Base-by-base conservation (phyloP, 2,113 vertebrate species). In the Prietella phreatophila region DNA sequence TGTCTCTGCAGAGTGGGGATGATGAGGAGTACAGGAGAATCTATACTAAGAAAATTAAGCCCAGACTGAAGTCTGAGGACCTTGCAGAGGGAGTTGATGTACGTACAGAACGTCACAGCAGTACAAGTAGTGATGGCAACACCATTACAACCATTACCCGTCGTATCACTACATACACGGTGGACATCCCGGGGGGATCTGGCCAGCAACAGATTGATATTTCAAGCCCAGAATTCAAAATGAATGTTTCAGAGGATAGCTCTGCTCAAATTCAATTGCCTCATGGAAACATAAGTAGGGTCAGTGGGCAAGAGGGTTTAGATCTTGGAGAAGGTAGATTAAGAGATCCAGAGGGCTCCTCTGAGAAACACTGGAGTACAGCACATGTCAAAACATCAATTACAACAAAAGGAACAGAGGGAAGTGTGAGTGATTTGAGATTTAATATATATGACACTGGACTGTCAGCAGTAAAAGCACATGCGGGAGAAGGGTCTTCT, bases 21-120 rank as follows among this genome's bases (percentile, higher is more conserved):
- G 98, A 99, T 3, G 97, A 97, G 88, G 97, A 98, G 82, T 99
- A 99, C 89, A 94, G 86, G 90, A 94, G 98, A 91, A 99, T 99
- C 93, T 99, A 97, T 90, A 94, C 96, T 55, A 98, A 97, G 25
- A 99, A 99, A 86, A 99, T 99, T 89, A 99, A 98, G 83, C 98
- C 98, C 1, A 96, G 97, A 65, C 96, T 99, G 90, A 96, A 92
- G 92, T 95, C 97, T 0, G 98, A 99, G 91, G 97, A 98, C 4
- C 94, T 92, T 33, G 89, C 90, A 60, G 97, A 97, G 65, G 97
- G 96, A 60, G 95, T 95, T 27, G 95, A 96, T 86, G 95, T 96
- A 88, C 92, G 91, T 1, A 96, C 94, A 0, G 97, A 96, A 63
- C 96, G 95, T 4, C 97, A 98, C 90, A 99, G 97, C 95, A 95